Percentiles rank a stretch among this genome's conserved stretches.
phyloP scores from a whole-genome alignment of 2,797 vertebrate genomes.

The Notolabrus celidotus region DNA sequence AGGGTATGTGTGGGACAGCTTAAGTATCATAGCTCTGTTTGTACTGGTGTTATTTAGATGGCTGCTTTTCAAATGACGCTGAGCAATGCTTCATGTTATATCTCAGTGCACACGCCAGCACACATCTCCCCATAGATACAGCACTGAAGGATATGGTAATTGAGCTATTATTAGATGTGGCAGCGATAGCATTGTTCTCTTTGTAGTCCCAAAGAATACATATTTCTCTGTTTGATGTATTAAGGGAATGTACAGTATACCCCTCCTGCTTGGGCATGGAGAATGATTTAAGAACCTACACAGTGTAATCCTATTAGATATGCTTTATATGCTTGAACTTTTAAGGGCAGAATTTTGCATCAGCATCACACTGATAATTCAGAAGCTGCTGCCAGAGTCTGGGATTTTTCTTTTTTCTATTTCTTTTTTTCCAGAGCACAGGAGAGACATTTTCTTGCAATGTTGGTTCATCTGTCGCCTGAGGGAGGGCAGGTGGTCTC shows the following conservation, averaged over 20 bases:
- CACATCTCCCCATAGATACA: conserved; percentile 71
- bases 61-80: conserved; percentile 60
- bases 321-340: conserved; percentile 58
- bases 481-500: conserved; percentile 70
- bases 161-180: conserved; percentile 77
- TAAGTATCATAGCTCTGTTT: conserved; percentile 46
- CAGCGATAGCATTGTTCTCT: conserved; percentile 76
- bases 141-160: conserved; percentile 77
- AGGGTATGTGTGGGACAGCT: conserved; percentile 44
- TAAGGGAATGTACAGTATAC: conserved; percentile 49
- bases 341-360: conserved; percentile 56
- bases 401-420: conserved; percentile 18
- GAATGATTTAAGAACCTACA: conserved; percentile 61
- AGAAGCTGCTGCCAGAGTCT: conserved; percentile 25
- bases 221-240: conserved; percentile 73
- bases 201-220: conserved; percentile 76
- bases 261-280: conserved; percentile 44
- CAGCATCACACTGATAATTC: conserved; percentile 56
- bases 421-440: conserved; percentile 30
- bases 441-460: conserved; percentile 37
- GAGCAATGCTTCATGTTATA: conserved; percentile 55
- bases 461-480: conserved; percentile 66
- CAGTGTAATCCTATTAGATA: conserved; percentile 56
- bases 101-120: conserved; percentile 59
- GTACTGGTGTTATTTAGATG: conserved; percentile 50